phyloP scores from a whole-genome alignment of 2,797 vertebrate genomes.

The Rhyacichthys aspro region DNA sequence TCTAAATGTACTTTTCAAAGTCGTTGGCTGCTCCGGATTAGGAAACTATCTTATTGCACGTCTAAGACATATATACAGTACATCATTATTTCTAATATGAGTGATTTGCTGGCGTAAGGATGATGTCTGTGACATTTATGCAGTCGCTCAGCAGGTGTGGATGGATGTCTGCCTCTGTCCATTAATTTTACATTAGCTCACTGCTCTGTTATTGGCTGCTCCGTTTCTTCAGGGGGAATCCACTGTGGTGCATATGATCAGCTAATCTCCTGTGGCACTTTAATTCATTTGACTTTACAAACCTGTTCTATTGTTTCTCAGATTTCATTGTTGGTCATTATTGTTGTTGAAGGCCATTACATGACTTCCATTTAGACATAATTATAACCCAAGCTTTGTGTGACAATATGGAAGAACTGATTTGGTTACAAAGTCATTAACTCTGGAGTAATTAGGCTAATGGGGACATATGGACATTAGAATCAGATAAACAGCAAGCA shows the following conservation, averaged over 20 bases:
- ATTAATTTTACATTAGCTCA: slow-evolving; percentile 30
- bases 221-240: neutral
- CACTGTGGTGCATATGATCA: slow-evolving; percentile 2
- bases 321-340: slow-evolving; percentile 4
- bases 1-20: neutral
- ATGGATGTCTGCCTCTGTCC: slow-evolving; percentile 3
- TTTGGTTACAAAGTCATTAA: slow-evolving; percentile 12
- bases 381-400: neutral
- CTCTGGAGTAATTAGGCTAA: slow-evolving; percentile 1
- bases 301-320: neutral
- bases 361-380: neutral
- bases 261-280: neutral
- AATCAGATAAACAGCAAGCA: slow-evolving; percentile 9
- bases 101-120: slow-evolving; percentile 10
- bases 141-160: slow-evolving; percentile 17
- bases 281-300: slow-evolving; percentile 1
- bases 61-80: slow-evolving; percentile 2
- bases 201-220: slow-evolving; percentile 7
- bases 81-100: slow-evolving; percentile 2
- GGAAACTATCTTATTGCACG: neutral
- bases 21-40: neutral
- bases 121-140: slow-evolving; percentile 12
- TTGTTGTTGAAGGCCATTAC: slow-evolving; percentile 1
- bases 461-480: slow-evolving; percentile 6
- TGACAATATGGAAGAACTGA: slow-evolving; percentile 12